Conservation (phyloP, 2,113 vertebrate genomes). For the Macaca fascicularis region DNA sequence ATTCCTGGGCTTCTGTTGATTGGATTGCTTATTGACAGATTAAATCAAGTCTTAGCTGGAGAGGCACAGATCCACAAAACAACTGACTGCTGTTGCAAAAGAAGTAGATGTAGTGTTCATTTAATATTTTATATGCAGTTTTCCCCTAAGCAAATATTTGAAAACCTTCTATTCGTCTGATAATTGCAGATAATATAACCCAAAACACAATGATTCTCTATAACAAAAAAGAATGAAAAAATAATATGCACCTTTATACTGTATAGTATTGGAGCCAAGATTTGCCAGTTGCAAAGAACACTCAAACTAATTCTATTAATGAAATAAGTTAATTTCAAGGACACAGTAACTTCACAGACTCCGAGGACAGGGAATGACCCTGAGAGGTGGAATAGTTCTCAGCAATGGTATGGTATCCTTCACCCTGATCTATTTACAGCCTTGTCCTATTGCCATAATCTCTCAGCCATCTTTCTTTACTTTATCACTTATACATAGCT, state of each 20-base stretch:
- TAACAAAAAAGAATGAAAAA: not conserved
- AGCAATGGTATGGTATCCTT: not conserved
- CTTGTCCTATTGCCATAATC: not conserved
- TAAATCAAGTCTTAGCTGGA: not conserved
- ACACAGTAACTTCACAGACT: not conserved
- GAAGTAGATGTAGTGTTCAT: not conserved
- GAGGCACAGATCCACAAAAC: not conserved
- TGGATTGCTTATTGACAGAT: not conserved
- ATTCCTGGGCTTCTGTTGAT: not conserved
- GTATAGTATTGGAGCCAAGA: conserved; percentile 10
- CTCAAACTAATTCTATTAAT: not conserved
- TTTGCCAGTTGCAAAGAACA: not conserved
- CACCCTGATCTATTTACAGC: not conserved
- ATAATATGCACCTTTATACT: not conserved
- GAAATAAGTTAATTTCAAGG: conserved; percentile 28
- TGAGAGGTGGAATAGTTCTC: not conserved
- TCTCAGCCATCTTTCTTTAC: not conserved
- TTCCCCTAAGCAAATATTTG: conserved; percentile 34
- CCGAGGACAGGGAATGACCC: not conserved
- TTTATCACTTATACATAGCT: not conserved
- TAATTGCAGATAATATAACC: conserved; percentile 34
- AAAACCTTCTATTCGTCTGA: conserved; percentile 15
- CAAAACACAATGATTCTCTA: not conserved
- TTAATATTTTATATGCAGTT: conserved; percentile 7
- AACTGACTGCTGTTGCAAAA: not conserved